Evolutionary conservation across 1,140 invertebrate species (phyloP).

Genomic region (Steinernema khuongi): DNA sequence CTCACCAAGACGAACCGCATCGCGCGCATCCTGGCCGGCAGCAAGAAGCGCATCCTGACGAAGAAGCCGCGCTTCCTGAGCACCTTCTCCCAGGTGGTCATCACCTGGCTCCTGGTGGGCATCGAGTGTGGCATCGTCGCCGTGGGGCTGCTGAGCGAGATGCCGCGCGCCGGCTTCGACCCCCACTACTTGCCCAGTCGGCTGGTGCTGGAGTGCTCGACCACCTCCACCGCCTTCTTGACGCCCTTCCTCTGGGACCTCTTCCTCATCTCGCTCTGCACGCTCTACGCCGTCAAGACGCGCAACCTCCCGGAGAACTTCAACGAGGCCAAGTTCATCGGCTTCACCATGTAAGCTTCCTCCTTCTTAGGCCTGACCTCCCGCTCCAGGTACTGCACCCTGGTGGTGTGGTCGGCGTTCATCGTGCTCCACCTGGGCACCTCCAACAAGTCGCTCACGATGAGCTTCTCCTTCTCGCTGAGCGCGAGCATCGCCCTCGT

Average conservation of each 20-base stretch:
- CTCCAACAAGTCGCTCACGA: slow-evolving; percentile 68
- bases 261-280: slow-evolving; percentile 73
- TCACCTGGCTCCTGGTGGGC: slow-evolving; percentile 65
- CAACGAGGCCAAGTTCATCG: slow-evolving; percentile 77
- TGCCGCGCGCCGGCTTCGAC: slow-evolving; percentile 64
- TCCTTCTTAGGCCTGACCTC: slow-evolving; percentile 58
- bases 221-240: slow-evolving; percentile 65
- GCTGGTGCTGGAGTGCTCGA: slow-evolving; percentile 47
- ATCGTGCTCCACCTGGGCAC: slow-evolving; percentile 76
- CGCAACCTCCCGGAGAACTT: slow-evolving; percentile 81
- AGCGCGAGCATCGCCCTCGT: slow-evolving; percentile 72
- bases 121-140: slow-evolving; percentile 70
- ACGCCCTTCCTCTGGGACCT: slow-evolving; percentile 75
- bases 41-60: slow-evolving; percentile 74
- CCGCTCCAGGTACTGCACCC: slow-evolving; percentile 74
- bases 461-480: slow-evolving; percentile 62
- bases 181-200: slow-evolving; percentile 40
- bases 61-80: slow-evolving; percentile 70
- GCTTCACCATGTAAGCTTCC: slow-evolving; percentile 65
- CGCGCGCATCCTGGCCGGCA: slow-evolving; percentile 74
- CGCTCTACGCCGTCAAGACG: slow-evolving; percentile 77
- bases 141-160: slow-evolving; percentile 69
- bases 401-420: slow-evolving; percentile 82
- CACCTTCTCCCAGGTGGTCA: slow-evolving; percentile 63
- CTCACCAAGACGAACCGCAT: slow-evolving; percentile 81